These are phyloP conservation scores for Alaudala cheleensis DNA, from an alignment of 2,113 vertebrate genomes.

Conservation along the genomic window DNA sequence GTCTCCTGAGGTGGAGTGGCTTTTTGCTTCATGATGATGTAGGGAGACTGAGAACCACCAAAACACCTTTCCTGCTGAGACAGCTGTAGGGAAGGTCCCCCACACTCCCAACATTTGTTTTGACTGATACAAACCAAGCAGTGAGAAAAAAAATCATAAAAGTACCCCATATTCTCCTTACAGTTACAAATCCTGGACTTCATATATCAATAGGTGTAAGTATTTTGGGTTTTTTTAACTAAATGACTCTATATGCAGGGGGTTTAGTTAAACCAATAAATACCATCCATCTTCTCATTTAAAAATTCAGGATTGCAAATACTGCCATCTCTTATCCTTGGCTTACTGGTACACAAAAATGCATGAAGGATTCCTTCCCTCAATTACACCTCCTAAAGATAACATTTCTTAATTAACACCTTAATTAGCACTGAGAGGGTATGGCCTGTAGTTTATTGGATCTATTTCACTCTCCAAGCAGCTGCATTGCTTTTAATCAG, in stretches of 20 bases:
- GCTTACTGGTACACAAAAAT: neutral
- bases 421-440: constrained; percentile 59
- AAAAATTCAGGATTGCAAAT: neutral
- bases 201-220: rapidly evolving
- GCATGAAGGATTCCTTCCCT: neutral
- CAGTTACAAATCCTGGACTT: neutral
- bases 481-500: constrained; percentile 56
- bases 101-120: neutral
- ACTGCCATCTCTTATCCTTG: neutral
- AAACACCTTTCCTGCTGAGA: neutral
- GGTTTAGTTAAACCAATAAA: neutral
- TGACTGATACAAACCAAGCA: neutral
- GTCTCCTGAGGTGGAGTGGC: rapidly evolving
- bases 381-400: constrained; percentile 12
- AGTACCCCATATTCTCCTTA: neutral
- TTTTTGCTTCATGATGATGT: neutral
- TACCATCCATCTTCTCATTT: neutral
- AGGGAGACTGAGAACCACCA: neutral
- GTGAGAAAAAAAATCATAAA: neutral
- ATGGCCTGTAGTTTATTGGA: constrained; percentile 44
- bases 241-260: neutral
- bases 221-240: neutral
- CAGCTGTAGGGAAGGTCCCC: neutral
- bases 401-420: constrained; percentile 63
- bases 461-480: constrained; percentile 40